These are phyloP conservation scores for Heliconius ismenius DNA, from an alignment of 2,888 invertebrate species.

Conservation along the genomic window DNA sequence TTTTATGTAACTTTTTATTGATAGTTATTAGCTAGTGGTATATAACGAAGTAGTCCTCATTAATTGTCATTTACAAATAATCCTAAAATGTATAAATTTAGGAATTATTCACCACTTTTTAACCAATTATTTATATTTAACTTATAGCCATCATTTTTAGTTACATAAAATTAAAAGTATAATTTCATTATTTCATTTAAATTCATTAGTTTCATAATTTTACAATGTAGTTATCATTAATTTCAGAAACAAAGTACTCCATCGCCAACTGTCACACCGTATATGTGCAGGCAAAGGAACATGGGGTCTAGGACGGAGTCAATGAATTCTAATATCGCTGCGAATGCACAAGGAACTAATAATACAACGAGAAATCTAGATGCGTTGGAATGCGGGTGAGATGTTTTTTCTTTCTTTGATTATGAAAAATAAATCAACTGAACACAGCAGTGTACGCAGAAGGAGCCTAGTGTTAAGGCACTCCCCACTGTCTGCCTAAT, in stretches of 20 bases:
- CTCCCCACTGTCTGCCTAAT: too few species aligned
- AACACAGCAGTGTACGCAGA: too few species aligned
- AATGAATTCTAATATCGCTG: constrained; percentile 62
- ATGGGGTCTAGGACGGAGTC: constrained; percentile 82
- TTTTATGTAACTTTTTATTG: too few species aligned
- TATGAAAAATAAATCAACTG: too few species aligned
- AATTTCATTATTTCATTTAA: not conserved
- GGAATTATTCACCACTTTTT: not conserved
- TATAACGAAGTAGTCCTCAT: not conserved
- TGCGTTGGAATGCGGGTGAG: constrained; percentile 75
- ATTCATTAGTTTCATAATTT: not conserved
- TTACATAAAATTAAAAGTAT: not conserved
- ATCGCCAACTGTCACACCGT: constrained; percentile 90
- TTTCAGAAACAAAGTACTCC: constrained; percentile 81
- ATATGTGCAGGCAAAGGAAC: constrained; percentile 90
- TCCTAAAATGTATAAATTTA: not conserved
- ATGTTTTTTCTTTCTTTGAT: not conserved
- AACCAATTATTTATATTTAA: not conserved
- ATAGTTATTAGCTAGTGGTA: not conserved
- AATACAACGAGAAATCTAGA: constrained; percentile 66
- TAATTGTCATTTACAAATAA: not conserved
- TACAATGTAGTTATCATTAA: not conserved
- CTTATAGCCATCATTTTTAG: not conserved
- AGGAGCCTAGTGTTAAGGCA: too few species aligned
- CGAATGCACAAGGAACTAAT: constrained; percentile 50